phyloP scores from a whole-genome alignment of 2,888 invertebrate species.

The Pterobdella sp. region DNA sequence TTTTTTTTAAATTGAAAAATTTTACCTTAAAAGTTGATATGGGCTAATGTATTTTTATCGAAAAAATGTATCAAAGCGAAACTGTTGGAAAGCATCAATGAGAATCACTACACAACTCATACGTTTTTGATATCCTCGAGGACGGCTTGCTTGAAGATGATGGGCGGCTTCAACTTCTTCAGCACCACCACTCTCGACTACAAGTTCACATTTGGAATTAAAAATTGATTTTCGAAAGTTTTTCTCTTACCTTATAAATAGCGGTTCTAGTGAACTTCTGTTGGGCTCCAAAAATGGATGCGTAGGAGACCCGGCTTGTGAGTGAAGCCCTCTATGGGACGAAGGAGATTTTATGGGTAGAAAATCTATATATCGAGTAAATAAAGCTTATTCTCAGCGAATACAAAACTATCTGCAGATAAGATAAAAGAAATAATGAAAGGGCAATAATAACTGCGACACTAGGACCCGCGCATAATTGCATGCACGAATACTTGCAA shows the following conservation, averaged over 20 bases:
- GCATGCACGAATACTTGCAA: too few relatives aligned
- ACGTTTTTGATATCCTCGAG: slow-evolving; percentile 82
- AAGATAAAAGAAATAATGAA: neutral
- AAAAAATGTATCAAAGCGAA: too few relatives aligned
- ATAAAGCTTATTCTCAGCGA: too few relatives aligned
- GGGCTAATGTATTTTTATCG: too few relatives aligned
- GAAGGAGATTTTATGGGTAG: neutral
- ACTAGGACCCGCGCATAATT: too few relatives aligned
- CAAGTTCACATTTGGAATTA: neutral
- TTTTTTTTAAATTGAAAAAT: too few relatives aligned
- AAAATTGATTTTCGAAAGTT: slow-evolving; percentile 7
- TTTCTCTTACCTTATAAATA: slow-evolving; percentile 70
- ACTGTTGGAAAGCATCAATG: too few relatives aligned
- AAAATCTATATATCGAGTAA: too few relatives aligned
- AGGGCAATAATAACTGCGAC: neutral
- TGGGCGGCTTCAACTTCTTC: slow-evolving; percentile 38
- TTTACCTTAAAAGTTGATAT: too few relatives aligned
- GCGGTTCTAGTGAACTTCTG: slow-evolving; percentile 83
- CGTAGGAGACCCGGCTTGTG: slow-evolving; percentile 43
- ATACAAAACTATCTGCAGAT: neutral
- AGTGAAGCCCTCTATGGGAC: slow-evolving; percentile 39
- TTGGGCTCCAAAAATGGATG: slow-evolving; percentile 57
- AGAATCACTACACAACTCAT: slow-evolving; percentile 52
- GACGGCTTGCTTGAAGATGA: slow-evolving; percentile 72
- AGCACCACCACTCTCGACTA: slow-evolving; percentile 38